Evolutionary conservation across 2,888 invertebrate genomes (phyloP), one percentile per base, ranked within the genome.

Genomic region (Imbricaverruca yamaguchii): DNA sequence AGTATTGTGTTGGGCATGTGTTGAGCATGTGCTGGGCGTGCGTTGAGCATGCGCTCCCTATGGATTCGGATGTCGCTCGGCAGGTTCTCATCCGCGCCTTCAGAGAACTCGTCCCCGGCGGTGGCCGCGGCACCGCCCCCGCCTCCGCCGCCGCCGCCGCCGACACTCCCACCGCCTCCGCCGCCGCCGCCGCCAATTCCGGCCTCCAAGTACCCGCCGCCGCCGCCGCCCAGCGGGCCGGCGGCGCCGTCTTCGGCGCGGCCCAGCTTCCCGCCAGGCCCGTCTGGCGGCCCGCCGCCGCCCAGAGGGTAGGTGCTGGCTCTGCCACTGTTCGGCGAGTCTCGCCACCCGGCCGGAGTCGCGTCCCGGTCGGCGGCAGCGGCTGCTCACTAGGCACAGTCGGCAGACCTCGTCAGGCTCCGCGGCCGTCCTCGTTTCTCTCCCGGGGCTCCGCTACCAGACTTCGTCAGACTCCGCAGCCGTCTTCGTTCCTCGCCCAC

Each of bases 141-240:
- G 39, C 39, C 39, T 4, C 59, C 67, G 56, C 82, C 59, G 63
- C 69, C n/a, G 23, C 79, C 77, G 39, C 53, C 82, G 65, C 80
- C 65, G n/a, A 39, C 39, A 39, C 39, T 39, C 2, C 77, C 23
- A 55, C 69, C 74, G 80, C 23, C 56, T 23, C 21, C 80, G 39
- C 57, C 56, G 63, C 69, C 12, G 81, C 80, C 63, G 55, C 77
- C 25, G 12, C 81, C 65, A 23, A 80, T 18, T 53, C 65, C 18
- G 65, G 74, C 53, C 57, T 78, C 12, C 80, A 65, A 21, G 65
- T 80, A 82, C n/a, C 25, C 82, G 39, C 80, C 80, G 0, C 81
- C 82, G 23, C 81, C 81, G 10, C 81, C 79, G 13, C 65, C n/a
- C 57, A 59, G 18, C 21, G 59, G 23, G 23, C 56, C 80, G 63